Conservation (phyloP, 2,888 invertebrate genomes). For the Melanchra persicariae region DNA sequence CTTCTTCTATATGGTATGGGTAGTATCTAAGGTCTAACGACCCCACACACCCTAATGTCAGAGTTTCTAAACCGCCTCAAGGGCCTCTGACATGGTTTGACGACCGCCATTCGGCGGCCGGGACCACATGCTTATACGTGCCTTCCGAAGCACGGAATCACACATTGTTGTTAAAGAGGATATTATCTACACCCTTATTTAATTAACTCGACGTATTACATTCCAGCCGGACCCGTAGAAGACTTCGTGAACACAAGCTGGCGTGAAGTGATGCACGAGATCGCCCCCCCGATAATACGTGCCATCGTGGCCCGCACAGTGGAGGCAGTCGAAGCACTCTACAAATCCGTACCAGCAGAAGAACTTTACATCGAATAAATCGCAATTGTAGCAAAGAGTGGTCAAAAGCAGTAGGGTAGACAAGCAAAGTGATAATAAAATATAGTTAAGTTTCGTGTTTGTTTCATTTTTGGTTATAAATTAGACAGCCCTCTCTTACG, state of each 20-base stretch:
- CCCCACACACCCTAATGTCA: too few relatives aligned
- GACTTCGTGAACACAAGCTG: constrained; percentile 82
- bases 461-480: constrained; percentile 25
- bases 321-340: constrained; percentile 75
- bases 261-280: constrained; percentile 83
- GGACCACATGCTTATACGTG: too few relatives aligned
- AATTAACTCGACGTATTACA: background rate
- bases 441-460: constrained; percentile 28
- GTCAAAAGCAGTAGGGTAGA: constrained; percentile 14
- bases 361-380: constrained; percentile 66
- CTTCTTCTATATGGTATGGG: too few relatives aligned
- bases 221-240: constrained; percentile 80
- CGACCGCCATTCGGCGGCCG: too few relatives aligned
- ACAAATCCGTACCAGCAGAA: constrained; percentile 78
- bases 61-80: too few relatives aligned
- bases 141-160: too few relatives aligned
- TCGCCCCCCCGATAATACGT: constrained; percentile 81
- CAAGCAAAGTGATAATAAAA: constrained; percentile 55
- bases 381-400: background rate
- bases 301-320: constrained; percentile 78
- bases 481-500: too few relatives aligned
- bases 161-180: too few relatives aligned
- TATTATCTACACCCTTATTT: too few relatives aligned
- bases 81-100: too few relatives aligned
- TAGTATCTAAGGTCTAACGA: too few relatives aligned